Evolutionary conservation across 2,797 vertebrate species (phyloP).

Genomic region (Denticeps clupeoides): DNA sequence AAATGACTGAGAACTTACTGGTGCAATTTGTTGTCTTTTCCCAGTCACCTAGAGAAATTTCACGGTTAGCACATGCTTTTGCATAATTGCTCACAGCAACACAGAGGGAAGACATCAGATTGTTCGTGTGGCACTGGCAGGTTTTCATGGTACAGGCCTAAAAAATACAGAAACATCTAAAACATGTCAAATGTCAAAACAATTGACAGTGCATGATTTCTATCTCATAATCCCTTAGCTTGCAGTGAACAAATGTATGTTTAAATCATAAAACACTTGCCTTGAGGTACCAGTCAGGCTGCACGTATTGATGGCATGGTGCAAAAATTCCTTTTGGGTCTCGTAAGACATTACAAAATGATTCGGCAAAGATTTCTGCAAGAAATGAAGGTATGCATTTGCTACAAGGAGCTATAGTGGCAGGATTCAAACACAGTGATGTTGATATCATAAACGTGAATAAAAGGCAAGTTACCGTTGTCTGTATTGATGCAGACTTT

Average conservation of each 20-base stretch:
- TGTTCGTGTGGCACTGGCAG: slow-evolving; percentile 37
- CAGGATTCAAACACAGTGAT: no score
- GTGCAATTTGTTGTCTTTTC: slow-evolving; percentile 44
- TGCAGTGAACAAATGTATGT: no score
- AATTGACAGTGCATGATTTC: no score
- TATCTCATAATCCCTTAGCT: no score
- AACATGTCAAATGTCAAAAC: no score
- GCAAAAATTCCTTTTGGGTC: slow-evolving; percentile 50
- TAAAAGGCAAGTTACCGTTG: slow-evolving; percentile 43
- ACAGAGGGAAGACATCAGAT: slow-evolving; percentile 41
- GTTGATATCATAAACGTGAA: no score
- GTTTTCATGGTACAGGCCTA: slow-evolving; percentile 51
- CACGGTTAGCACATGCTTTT: slow-evolving; percentile 51
- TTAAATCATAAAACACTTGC: slow-evolving; percentile 36
- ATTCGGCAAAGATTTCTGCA: slow-evolving; percentile 54
- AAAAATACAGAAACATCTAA: no score
- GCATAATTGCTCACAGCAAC: slow-evolving; percentile 48
- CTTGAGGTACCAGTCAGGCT: slow-evolving; percentile 35
- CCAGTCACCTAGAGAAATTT: slow-evolving; percentile 46
- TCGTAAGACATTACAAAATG: slow-evolving; percentile 39
- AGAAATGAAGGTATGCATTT: no score
- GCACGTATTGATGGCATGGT: slow-evolving; percentile 50
- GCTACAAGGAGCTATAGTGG: no score
- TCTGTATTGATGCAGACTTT: slow-evolving; percentile 49
- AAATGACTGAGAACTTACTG: no score